phyloP scores from a whole-genome alignment of 1,140 invertebrate species.

The Penaeus vannamei region DNA sequence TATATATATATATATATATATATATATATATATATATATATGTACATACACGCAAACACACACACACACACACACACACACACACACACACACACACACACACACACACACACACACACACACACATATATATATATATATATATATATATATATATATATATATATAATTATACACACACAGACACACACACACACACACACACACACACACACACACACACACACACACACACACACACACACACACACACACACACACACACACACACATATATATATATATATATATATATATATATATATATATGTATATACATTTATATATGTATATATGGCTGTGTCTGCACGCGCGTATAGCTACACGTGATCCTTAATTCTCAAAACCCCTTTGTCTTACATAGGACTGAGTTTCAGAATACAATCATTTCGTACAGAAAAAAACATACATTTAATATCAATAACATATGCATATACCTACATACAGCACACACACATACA shows the following conservation, averaged over 20 bases:
- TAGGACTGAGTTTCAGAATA: too few species aligned
- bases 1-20: conserved; percentile 2
- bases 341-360: neutral
- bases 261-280: neutral
- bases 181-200: neutral
- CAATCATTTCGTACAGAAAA: too few species aligned
- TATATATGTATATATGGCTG: neutral
- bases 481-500: neutral
- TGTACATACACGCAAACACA: neutral
- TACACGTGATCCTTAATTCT: neutral
- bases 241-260: neutral
- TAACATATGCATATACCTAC: conserved; percentile 1
- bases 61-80: neutral
- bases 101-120: neutral
- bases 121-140: conserved; percentile 18
- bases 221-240: neutral
- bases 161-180: conserved; percentile 9
- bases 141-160: conserved; percentile 27
- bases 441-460: neutral
- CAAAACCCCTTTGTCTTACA: too few species aligned
- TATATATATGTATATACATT: neutral
- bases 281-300: conserved; percentile 16
- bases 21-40: conserved; percentile 6
- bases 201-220: conserved; percentile 6
- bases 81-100: neutral